These are phyloP conservation scores for Lasioglossum figueresi DNA, from an alignment of 2,888 invertebrate species.

Conservation along the genomic window DNA sequence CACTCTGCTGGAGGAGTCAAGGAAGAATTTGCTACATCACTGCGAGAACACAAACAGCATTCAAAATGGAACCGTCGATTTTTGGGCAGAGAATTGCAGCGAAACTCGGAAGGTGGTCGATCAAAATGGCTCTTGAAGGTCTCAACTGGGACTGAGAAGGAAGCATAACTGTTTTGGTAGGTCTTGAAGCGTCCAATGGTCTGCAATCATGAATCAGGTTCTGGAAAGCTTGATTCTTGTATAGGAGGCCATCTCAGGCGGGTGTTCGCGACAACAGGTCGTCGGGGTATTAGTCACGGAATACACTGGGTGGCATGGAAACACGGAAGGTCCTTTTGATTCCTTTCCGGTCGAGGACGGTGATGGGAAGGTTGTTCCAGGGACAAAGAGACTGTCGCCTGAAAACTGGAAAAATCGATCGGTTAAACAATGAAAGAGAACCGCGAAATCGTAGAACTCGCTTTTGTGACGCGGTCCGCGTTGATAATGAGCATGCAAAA, in stretches of 20 bases:
- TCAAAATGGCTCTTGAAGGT: not conserved
- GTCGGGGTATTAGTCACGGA: constrained; percentile 19
- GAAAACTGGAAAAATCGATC: constrained; percentile 5
- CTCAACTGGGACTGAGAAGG: not conserved
- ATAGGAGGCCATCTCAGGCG: constrained; percentile 19
- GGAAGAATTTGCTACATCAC: not conserved
- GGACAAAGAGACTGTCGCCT: constrained; percentile 24
- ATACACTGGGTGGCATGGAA: not conserved
- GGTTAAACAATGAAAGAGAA: not conserved
- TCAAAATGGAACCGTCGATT: no score
- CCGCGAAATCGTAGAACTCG: not conserved
- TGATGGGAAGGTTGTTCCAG: not conserved
- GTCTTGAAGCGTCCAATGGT: not conserved
- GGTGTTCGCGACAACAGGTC: constrained; percentile 29
- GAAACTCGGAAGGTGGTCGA: not conserved
- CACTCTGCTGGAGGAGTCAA: not conserved
- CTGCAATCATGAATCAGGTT: not conserved
- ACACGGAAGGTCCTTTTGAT: constrained; percentile 15
- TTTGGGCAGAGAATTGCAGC: not conserved
- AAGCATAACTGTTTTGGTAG: not conserved
- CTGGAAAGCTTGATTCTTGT: not conserved
- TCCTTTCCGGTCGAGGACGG: constrained; percentile 8
- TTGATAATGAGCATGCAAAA: constrained; percentile 29
- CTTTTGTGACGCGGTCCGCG: not conserved
- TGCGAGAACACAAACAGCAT: no score